Evolutionary conservation across 2,113 vertebrate genomes (phyloP).

Genomic region (Mustelus asterias): DNA sequence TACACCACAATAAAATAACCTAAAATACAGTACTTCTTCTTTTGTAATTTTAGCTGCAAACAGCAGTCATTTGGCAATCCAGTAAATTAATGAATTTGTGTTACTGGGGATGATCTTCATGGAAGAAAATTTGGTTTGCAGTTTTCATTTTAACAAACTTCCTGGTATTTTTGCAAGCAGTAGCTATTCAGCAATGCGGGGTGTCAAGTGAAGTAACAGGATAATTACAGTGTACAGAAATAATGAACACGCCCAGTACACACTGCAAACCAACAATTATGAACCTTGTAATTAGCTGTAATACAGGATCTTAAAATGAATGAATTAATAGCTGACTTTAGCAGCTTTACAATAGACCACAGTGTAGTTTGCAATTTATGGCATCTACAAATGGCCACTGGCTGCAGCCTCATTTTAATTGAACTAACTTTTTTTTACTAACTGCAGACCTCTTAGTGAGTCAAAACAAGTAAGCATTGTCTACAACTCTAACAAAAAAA

Average conservation of each 20-base stretch:
- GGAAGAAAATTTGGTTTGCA: background rate
- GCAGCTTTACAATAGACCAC: constrained; percentile 29
- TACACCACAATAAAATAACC: background rate
- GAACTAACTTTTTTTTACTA: background rate
- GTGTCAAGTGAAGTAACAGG: constrained; percentile 58
- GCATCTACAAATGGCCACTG: constrained; percentile 25
- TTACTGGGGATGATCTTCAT: background rate
- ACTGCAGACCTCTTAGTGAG: background rate
- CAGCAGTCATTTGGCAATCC: background rate
- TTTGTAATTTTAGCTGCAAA: background rate
- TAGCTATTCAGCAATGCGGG: constrained; percentile 50
- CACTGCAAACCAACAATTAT: constrained; percentile 59
- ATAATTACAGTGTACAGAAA: constrained; percentile 61
- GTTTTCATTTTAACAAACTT: constrained; percentile 8
- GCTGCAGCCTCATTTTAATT: constrained; percentile 26
- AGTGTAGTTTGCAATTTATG: constrained; percentile 2
- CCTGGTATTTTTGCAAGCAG: background rate
- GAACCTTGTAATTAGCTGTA: constrained; percentile 60
- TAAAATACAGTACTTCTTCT: background rate
- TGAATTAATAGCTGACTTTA: constrained; percentile 51
- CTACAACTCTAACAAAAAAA: background rate
- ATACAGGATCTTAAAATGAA: constrained; percentile 52
- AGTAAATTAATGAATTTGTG: background rate
- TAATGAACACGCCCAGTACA: constrained; percentile 50
- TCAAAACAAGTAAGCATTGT: constrained; percentile 9